Base-by-base conservation (phyloP, 2,888 invertebrate genomes). In the Drosophila villosipedis region DNA sequence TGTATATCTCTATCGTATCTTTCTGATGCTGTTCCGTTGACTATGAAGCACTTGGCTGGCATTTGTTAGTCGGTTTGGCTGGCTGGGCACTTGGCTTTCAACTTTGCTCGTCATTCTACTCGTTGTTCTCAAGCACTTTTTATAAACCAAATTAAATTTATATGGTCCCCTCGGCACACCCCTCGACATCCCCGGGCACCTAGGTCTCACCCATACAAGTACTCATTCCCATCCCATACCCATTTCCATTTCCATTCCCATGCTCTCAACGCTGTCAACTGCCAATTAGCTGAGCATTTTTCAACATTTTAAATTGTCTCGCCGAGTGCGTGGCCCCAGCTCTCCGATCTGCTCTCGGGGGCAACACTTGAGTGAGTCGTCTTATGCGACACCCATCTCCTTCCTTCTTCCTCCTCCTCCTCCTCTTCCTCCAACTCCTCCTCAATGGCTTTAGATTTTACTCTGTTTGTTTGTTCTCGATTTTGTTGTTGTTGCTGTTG, bases 291-390 rank as follows among this genome's bases (percentile, higher is more conserved):
- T 84, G 84, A 84, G 84, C 84, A 84, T 84, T 84, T 84, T 84
- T 84, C 88, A 84, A 85, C 88, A 84, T 84, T 84, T 84, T 82
- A 84, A 84, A 84, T 88, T 84, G 84, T 84, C 85, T 84, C 88
- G 83, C 78, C 80, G 83, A 84, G 84, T 84, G 88, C 85, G 87
- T 84, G 78, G 73, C 80, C 80, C 78, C 68, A 64, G 62, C 78
- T 60, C 43, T 9, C 58, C 30, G 28, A 25, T 47, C 47, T 50
- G 50, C 12, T 50, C 78, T 78, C 75, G 70, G 78, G 78, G 47
- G 47, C 47, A 16, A 16, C 16, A 47, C 47, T 39, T 54, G 47
- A 47, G 47, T 47, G 25, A 47, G 47, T 54, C 54, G 47, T 54
- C 54, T 22, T 35, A 22, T 35, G 33, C 22, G 33, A 30, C 39